These are phyloP conservation scores for Fratercula arctica DNA, from an alignment of 2,797 vertebrate species.

Conservation along the genomic window DNA sequence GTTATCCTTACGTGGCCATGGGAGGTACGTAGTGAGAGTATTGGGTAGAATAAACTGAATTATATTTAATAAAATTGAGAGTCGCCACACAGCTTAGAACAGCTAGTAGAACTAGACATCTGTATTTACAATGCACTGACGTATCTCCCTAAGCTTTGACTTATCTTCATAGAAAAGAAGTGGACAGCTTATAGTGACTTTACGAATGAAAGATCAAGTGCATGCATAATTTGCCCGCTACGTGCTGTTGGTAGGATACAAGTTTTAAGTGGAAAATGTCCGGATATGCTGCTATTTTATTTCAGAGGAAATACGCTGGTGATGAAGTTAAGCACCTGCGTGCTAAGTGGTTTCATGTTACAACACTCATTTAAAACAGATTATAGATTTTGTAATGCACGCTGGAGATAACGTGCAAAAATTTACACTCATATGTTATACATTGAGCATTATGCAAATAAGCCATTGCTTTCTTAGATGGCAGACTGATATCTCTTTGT, in stretches of 20 bases:
- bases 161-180: neutral
- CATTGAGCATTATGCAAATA: slow-evolving; percentile 9
- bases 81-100: neutral
- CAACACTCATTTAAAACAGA: neutral
- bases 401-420: neutral
- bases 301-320: neutral
- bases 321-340: neutral
- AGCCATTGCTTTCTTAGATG: slow-evolving; percentile 1
- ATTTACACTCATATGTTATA: neutral
- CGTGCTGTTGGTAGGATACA: neutral
- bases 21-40: neutral
- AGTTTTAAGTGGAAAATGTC: neutral
- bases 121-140: neutral
- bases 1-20: rapidly evolving
- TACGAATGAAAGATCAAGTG: neutral
- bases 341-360: neutral
- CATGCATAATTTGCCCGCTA: neutral
- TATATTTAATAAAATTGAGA: neutral
- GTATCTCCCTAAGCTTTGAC: neutral
- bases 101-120: neutral
- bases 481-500: slow-evolving; percentile 42
- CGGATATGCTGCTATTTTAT: neutral
- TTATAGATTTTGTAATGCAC: slow-evolving; percentile 13
- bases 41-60: neutral
- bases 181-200: neutral